A percentile compares a stretch with the other conserved stretches of the same genome.
Conservation (phyloP, 2,797 vertebrate species). For the Poeciliopsis paucimaculata region DNA sequence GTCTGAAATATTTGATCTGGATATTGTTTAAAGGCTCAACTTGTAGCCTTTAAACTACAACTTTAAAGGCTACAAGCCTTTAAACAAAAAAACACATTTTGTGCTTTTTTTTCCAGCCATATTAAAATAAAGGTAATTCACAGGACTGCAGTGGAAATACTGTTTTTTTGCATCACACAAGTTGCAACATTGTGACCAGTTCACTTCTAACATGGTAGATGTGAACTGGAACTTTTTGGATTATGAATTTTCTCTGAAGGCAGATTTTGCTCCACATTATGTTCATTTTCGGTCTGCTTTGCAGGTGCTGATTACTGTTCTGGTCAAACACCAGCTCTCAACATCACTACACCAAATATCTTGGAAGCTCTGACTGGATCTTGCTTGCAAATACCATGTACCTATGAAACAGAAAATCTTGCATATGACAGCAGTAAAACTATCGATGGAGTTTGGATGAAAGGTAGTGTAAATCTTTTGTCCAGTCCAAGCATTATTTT, state of each 20-base stretch:
- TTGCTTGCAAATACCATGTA: slow-evolving; percentile 10
- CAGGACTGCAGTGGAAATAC: too few species aligned
- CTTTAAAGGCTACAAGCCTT: too few species aligned
- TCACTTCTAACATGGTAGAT: too few species aligned
- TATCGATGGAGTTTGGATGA: slow-evolving; percentile 48
- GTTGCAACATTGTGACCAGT: too few species aligned
- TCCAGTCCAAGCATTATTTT: not conserved
- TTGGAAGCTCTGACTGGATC: slow-evolving; percentile 18
- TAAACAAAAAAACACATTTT: too few species aligned
- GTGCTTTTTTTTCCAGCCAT: too few species aligned
- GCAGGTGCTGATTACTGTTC: not conserved
- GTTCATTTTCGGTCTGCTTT: not conserved
- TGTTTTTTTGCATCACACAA: too few species aligned
- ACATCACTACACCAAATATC: not conserved
- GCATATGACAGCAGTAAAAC: accelerated
- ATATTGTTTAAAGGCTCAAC: not conserved
- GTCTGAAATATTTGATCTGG: not conserved
- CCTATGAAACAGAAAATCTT: accelerated
- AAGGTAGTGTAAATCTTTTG: not conserved
- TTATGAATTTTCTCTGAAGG: not conserved
- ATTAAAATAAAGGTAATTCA: too few species aligned
- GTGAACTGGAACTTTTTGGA: not conserved
- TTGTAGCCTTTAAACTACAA: too few species aligned
- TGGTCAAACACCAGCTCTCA: not conserved
- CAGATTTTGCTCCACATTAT: not conserved